Evolutionary conservation across 2,888 invertebrate species (phyloP), one percentile per base, ranked within the genome.

Genomic region (Malthinus seriepunctatus): DNA sequence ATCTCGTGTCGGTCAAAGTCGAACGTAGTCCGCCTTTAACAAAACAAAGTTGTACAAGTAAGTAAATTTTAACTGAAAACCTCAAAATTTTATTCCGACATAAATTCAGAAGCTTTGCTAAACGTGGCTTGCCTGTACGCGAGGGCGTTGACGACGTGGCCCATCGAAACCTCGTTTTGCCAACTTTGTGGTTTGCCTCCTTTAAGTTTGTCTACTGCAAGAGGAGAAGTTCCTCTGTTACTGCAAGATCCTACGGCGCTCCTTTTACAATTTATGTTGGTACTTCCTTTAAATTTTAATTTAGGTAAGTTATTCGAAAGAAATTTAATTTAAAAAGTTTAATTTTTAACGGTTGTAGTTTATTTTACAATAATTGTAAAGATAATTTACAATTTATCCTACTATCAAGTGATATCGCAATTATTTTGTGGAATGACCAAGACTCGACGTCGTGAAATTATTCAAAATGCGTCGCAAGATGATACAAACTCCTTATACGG

Each of bases 301-400:
- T 88, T 90, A 82, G 90, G 95, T 95, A 76, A 82, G 85, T 82
- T 61, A 10, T 45, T 49, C 42, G 42, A 33, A 34, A 10, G 11
- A 23, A 8, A 32, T 14, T 48, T 31, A 8, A 23, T 5, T 23
- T 15, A 8, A 37, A 46, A 23, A 47, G n/a, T n/a, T 33, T 11
- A 11, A 35, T 9, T 2, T 23, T 15, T 49, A 9, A 8, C 34
- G 14, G 34, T 35, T 82, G 1, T 83, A 95, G 95, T 89, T 50
- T 93, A 94, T 77, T 95, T 92, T 80, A 90, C 90, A 1, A 89
- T 90, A 74, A 87, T 95, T 70, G 91, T 95, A 1, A 90, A 91
- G 76, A 88, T 91, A 64, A 84, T 95, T 65, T 97, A 93, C 82
- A 93, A 95, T 77, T 84, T 96, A 63, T 83, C 90, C 61, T 95